Base-by-base conservation (phyloP, 2,888 invertebrate species). In the Polyommatus iphigenia region DNA sequence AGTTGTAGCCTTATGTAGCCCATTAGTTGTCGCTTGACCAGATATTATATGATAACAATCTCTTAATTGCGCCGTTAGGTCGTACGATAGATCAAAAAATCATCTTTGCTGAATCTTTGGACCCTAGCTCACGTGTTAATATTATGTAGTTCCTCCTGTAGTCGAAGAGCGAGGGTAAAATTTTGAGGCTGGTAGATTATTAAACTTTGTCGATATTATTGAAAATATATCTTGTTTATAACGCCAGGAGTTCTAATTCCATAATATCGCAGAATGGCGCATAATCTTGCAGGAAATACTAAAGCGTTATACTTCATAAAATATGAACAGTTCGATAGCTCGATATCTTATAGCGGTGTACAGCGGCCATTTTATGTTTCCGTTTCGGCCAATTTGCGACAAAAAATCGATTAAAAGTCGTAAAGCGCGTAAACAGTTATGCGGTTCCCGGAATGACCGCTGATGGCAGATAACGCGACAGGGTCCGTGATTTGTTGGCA, bases 391-490 rank as follows among this genome's bases (percentile, higher is more conserved):
- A 32, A 15, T 67, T 67, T 67, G 67, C 41, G 13, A 20, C 41
- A 41, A 46, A 46, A 41, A 46, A 24, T 50, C 24, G 54, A 75
- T 75, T 75, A 50, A 54, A 54, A 75, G 50, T 75, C 75, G 54
- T 46, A 46, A 54, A 75, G 29, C 75, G 80, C 79, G 75, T 71
- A 80, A 81, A 81, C 82, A 81, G 81, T 82, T 84, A 84, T 83
- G 81, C 24, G 46, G 75, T 85, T 85, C 85, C 78, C 67, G 81
- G 85, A 85, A 86, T 85, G 85, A 84, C 85, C 84, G 81, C 80
- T 80, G 79, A 85, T 84, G 82, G 83, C 81, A 73, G 76, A 80
- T 83, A 81, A 83, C 82, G 83, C 81, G 80, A 81, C 81, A 82
- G 78, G 78, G 80, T 79, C 83, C 82, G 84, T 84, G 84, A 85